phyloP scores from a whole-genome alignment of 1,140 invertebrate genomes.

The Rhyacophila brunnea region DNA sequence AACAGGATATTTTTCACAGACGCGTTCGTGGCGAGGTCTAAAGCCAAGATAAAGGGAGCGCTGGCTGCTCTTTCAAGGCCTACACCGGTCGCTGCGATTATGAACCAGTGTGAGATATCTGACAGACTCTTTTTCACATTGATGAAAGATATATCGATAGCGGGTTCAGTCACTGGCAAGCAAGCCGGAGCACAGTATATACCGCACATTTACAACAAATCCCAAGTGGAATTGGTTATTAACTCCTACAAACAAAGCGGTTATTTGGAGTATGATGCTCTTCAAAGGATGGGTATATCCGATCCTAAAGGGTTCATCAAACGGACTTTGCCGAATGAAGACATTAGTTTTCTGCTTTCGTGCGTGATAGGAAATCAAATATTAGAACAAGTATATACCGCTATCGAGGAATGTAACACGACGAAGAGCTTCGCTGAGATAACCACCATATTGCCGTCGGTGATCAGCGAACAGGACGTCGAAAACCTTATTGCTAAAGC shows the following conservation, averaged over 20 bases:
- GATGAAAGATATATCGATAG: conserved; percentile 66
- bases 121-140: conserved; percentile 83
- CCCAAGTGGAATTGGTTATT: conserved; percentile 81
- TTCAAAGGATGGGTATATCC: conserved; percentile 82
- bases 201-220: conserved; percentile 85
- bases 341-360: conserved; percentile 70
- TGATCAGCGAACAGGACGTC: conserved; percentile 75
- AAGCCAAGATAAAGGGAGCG: conserved; percentile 81
- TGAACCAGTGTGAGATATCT: conserved; percentile 76
- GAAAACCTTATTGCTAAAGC: conserved; percentile 68
- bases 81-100: conserved; percentile 74
- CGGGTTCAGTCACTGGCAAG: conserved; percentile 78
- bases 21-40: conserved; percentile 80
- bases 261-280: conserved; percentile 91
- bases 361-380: conserved; percentile 76
- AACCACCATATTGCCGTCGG: conserved; percentile 73
- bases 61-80: conserved; percentile 86
- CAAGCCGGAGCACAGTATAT: conserved; percentile 79
- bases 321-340: conserved; percentile 72
- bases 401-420: conserved; percentile 80
- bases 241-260: conserved; percentile 93
- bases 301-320: conserved; percentile 82
- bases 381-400: conserved; percentile 75
- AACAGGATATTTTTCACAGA: conserved; percentile 85
- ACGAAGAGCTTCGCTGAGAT: conserved; percentile 80